These are phyloP conservation scores for Vollenhovia emeryi DNA, from an alignment of 1,140 invertebrate genomes.

Conservation along the genomic window DNA sequence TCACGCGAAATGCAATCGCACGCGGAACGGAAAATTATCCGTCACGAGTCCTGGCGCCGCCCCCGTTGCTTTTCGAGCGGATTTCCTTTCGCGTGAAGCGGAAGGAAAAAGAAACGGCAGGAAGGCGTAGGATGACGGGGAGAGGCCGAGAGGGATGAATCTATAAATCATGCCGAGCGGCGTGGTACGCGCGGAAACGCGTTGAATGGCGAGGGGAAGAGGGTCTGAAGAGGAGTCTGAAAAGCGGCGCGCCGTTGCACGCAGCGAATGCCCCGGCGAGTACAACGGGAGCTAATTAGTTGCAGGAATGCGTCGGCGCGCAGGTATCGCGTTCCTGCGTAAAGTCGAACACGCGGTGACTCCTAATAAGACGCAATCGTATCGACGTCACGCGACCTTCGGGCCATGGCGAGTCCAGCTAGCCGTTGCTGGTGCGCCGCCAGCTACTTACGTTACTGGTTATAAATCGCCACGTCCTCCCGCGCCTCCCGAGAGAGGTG, in stretches of 20 bases:
- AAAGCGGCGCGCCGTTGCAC: not conserved
- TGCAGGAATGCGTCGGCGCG: conserved; percentile 77
- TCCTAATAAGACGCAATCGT: conserved; percentile 72
- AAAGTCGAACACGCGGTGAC: conserved; percentile 75
- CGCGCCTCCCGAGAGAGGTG: conserved; percentile 5
- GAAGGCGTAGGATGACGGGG: not conserved
- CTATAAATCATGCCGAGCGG: conserved; percentile 13
- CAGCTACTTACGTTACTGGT: conserved; percentile 51
- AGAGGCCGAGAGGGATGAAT: conserved; percentile 7
- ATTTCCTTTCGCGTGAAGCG: not conserved
- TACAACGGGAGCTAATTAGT: conserved; percentile 78
- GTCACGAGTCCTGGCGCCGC: not conserved
- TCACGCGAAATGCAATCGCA: not conserved
- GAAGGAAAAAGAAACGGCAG: not conserved
- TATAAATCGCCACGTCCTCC: conserved; percentile 55
- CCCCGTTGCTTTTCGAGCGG: not conserved
- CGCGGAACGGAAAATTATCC: not conserved
- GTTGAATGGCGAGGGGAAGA: no score
- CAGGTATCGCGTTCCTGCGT: conserved; percentile 74
- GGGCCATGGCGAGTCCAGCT: conserved; percentile 14
- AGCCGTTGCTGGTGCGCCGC: not conserved
- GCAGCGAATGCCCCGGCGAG: conserved; percentile 15
- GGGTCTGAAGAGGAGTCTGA: no score
- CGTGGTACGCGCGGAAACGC: not conserved
- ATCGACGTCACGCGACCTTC: conserved; percentile 72